These are phyloP conservation scores for Mobula birostris DNA, from an alignment of 2,113 vertebrate genomes.

Conservation along the genomic window DNA sequence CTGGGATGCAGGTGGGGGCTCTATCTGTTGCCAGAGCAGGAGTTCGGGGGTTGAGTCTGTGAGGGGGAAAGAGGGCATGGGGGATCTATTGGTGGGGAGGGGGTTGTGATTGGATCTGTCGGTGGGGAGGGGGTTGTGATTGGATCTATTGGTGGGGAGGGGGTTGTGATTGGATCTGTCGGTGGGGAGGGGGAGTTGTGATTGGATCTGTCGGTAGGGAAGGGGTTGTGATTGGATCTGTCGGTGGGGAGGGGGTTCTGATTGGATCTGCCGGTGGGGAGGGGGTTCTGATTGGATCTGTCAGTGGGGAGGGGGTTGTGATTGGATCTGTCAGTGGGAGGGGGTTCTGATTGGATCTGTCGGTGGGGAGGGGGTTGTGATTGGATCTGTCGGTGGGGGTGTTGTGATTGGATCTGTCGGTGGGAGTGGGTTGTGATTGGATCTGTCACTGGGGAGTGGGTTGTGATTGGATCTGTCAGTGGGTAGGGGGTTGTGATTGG, in stretches of 20 bases:
- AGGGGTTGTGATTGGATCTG: too few species aligned
- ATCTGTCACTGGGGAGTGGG: not conserved
- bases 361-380: not conserved
- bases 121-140: not conserved
- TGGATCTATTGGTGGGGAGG: too few species aligned
- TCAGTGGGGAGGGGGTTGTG: fast-evolving
- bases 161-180: not conserved
- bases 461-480: too few species aligned
- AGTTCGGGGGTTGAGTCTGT: conserved; percentile 40
- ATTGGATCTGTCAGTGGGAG: not conserved
- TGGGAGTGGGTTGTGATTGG: not conserved
- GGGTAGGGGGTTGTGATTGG: not conserved
- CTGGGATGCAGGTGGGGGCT: conserved; percentile 48
- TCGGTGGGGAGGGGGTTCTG: not conserved
- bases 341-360: too few species aligned
- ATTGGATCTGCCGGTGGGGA: not conserved
- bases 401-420: too few species aligned
- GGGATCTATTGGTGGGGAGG: not conserved
- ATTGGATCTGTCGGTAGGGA: not conserved
- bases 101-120: not conserved
- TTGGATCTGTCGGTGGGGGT: fast-evolving
- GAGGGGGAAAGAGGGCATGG: not conserved
- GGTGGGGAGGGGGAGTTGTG: too few species aligned
- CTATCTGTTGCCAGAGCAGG: conserved; percentile 35
- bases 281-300: not conserved